Base-by-base conservation (phyloP, 2,888 invertebrate genomes). In the Andrena hattorfiana region DNA sequence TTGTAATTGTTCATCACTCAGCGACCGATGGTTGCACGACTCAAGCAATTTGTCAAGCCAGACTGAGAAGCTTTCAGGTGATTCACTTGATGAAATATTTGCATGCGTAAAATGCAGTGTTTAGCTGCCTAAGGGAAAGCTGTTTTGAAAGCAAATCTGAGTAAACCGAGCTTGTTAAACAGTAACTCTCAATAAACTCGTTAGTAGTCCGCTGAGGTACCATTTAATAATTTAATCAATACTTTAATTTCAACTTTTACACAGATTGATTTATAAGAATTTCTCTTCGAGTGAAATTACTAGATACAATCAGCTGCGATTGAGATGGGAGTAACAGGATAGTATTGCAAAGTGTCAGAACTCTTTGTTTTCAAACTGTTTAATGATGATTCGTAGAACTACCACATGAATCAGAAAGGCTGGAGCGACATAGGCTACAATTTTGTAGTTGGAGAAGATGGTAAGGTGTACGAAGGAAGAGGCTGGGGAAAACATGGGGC, bases 1-100 rank as follows among this genome's bases (percentile, higher is more conserved):
- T 93, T 2, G 92, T 95, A 1, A 86, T 95, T 1, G 91, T 95
- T 76, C 95, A 95, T 89, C 95, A 95, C 85, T 93, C 95, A 2
- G 93, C 91, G 5, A 90, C 92, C 1, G 86, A 91, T 6, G 60
- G 86, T 20, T 95, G 95, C 77, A 90, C 88, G 0, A 93, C 90
- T 2, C 89, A 88, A 75, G 90, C 90, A 6, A 84, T 91, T 20
- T 95, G 95, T 83, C 93, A 92, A 79, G 86, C 91, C 2, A 88
- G 90, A 85, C 90, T 95, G 13, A 92, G 93, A 90, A 85, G 86
- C 48, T 93, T 95, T 60, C 95, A 95, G 92, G 88, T 89, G 42
- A 87, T 13, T 20, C 10, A 51, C 26, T 42, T 10, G 49, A 26
- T 23, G 2, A 23, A 59, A 59, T 13, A 26, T 42, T 42, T 42